phyloP scores from a whole-genome alignment of 1,140 invertebrate genomes.

The Drosophila ercepeae region DNA sequence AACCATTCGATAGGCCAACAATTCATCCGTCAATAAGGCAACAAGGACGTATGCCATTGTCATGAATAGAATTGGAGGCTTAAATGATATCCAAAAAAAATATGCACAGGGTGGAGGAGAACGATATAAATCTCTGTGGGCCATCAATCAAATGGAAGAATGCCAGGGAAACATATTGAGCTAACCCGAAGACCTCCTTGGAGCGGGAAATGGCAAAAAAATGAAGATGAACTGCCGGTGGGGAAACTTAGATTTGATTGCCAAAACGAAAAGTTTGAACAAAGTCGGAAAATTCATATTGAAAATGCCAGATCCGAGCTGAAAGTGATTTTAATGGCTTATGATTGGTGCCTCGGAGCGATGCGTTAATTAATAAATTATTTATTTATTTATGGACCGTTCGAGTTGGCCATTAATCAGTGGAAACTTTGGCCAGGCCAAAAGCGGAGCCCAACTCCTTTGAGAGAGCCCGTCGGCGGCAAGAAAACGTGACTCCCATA shows the following conservation, averaged over 20 bases:
- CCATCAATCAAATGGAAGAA: constrained; percentile 66
- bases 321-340: constrained; percentile 53
- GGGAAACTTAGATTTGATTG: constrained; percentile 1
- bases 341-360: constrained; percentile 43
- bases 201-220: constrained; percentile 56
- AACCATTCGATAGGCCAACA: constrained; percentile 19
- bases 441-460: constrained; percentile 70
- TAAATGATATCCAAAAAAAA: constrained; percentile 51
- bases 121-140: constrained; percentile 28
- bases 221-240: constrained; percentile 71
- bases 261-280: constrained; percentile 17
- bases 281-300: constrained; percentile 7
- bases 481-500: constrained; percentile 79
- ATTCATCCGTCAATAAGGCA: constrained; percentile 3
- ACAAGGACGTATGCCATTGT: constrained; percentile 49
- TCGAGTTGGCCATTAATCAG: constrained; percentile 76
- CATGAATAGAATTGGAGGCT: constrained; percentile 56
- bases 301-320: constrained; percentile 11
- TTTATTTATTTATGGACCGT: constrained; percentile 73
- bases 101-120: not conserved
- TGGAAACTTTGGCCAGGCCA: constrained; percentile 49
- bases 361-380: constrained; percentile 81
- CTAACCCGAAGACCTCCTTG: constrained; percentile 21
- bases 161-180: constrained; percentile 45
- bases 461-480: constrained; percentile 65